Base-by-base conservation (phyloP, 2,113 vertebrate species). In the mouse (Mus musculus) region DNA sequence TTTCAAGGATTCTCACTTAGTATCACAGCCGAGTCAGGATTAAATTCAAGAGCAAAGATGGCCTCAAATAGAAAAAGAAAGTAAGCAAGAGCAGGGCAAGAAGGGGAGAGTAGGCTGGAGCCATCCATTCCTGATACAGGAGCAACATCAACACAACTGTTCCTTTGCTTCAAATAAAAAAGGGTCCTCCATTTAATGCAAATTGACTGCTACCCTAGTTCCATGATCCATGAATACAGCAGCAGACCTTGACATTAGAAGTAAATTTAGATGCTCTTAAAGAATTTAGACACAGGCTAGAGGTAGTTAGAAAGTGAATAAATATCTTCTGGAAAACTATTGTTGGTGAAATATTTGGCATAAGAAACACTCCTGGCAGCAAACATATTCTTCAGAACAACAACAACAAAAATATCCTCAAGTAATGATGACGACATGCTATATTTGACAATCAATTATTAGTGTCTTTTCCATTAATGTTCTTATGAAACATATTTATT, bases 321-420 rank as follows among this genome's bases (percentile, higher is more conserved):
- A 91, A 95, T 56, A 82, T 49, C 42, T 71, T 93, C 95, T 82
- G 89, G 24, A 73, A 90, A 97, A 87, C 72, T 92, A 59, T 73
- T 92, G 30, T 11, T 95, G 77, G 80, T 72, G 42, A 76, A 93
- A 95, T 95, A 92, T 88, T 59, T 96, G 90, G 90, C 71, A 56
- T 39, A 96, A 67, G 11, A 96, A 95, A 77, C 65, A 80, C 56
- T 73, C 73, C 75, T 97, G 75, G 88, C 28, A 86, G 71, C 9
- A 96, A 88, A 91, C 1, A 1, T 52, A 39, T 52, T 80, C 77
- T 90, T 94, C 92, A 39, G 67, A 28, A 30, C 26, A 65, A 36
- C 65, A 85, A 85, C 11, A 87, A 84, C 73, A 52, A 96, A 87
- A 63, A 28, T 28, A 65, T n/a, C 42, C 4, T 97, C 28, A 90